Evolutionary conservation across 2,113 vertebrate species (phyloP).

Genomic region (Cathartes aura): DNA sequence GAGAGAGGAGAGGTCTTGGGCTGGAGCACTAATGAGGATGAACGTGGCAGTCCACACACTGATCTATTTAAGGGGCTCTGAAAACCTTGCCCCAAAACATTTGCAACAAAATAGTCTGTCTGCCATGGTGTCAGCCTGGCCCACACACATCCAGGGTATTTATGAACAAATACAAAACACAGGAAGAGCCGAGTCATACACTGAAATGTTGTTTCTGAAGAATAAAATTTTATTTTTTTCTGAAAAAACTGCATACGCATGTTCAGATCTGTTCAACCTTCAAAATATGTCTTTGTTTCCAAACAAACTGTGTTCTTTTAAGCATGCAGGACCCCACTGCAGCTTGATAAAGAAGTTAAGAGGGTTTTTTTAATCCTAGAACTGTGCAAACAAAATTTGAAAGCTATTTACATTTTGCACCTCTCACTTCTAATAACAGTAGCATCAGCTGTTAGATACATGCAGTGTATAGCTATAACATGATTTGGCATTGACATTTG

Average conservation of each 20-base stretch:
- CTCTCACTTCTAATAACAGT: background rate
- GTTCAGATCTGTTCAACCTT: constrained; percentile 63
- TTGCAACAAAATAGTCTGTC: background rate
- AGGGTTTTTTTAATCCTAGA: background rate
- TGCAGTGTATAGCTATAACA: background rate
- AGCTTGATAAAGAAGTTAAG: background rate
- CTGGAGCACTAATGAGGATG: background rate
- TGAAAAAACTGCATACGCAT: constrained; percentile 55
- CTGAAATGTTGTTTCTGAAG: constrained; percentile 25
- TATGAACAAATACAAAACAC: background rate
- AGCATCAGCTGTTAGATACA: constrained; percentile 24
- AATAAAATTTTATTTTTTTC: constrained; percentile 63
- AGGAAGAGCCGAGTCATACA: background rate
- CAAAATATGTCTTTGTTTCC: constrained; percentile 51
- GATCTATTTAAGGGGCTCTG: background rate
- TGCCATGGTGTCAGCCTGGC: background rate
- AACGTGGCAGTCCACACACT: background rate
- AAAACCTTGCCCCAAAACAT: background rate
- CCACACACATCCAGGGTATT: background rate
- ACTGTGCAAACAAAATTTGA: constrained; percentile 23
- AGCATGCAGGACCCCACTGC: constrained; percentile 24
- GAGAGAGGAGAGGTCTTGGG: background rate
- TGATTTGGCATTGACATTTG: constrained; percentile 41
- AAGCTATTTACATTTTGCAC: constrained; percentile 53
- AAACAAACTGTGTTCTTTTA: constrained; percentile 9